These are phyloP conservation scores for Tautogolabrus adspersus DNA, from an alignment of 2,113 vertebrate species.

Conservation along the genomic window DNA sequence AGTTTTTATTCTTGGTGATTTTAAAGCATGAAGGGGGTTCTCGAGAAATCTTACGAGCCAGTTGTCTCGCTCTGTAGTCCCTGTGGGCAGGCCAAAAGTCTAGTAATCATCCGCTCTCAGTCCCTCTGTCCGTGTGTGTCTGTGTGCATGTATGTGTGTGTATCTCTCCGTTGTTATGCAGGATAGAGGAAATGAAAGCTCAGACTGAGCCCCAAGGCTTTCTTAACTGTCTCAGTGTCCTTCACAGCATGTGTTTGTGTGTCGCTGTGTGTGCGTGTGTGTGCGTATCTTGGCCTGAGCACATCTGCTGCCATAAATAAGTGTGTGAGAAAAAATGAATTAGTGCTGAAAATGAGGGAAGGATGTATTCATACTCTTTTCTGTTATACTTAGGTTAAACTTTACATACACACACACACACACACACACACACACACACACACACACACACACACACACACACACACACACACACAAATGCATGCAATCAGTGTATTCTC, in stretches of 20 bases:
- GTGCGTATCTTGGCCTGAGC: slow-evolving; percentile 12
- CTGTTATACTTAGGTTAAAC: not conserved
- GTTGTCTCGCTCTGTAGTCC: slow-evolving; percentile 46
- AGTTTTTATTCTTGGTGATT: slow-evolving; percentile 19
- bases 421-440: slow-evolving; percentile 1
- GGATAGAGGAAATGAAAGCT: slow-evolving; percentile 85
- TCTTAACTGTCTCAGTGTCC: slow-evolving; percentile 77
- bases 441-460: slow-evolving; percentile 17
- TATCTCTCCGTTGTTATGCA: slow-evolving; percentile 70
- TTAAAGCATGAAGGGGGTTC: not conserved
- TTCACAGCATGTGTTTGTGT: slow-evolving; percentile 54
- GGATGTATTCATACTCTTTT: slow-evolving; percentile 25
- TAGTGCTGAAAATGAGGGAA: slow-evolving; percentile 7
- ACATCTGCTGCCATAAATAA: slow-evolving; percentile 48
- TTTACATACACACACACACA: not conserved
- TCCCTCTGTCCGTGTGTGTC: slow-evolving; percentile 27
- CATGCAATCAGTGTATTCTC: not conserved
- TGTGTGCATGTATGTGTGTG: slow-evolving; percentile 49
- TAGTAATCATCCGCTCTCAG: slow-evolving; percentile 63
- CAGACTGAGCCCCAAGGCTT: slow-evolving; percentile 75
- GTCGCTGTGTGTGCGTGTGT: slow-evolving; percentile 34
- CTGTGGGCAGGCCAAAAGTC: slow-evolving; percentile 67
- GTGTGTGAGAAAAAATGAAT: slow-evolving; percentile 47
- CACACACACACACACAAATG: not conserved
- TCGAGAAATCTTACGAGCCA: slow-evolving; percentile 33